These are phyloP conservation scores for Dynastes hyllus DNA, from an alignment of 2,888 invertebrate species.

Conservation along the genomic window DNA sequence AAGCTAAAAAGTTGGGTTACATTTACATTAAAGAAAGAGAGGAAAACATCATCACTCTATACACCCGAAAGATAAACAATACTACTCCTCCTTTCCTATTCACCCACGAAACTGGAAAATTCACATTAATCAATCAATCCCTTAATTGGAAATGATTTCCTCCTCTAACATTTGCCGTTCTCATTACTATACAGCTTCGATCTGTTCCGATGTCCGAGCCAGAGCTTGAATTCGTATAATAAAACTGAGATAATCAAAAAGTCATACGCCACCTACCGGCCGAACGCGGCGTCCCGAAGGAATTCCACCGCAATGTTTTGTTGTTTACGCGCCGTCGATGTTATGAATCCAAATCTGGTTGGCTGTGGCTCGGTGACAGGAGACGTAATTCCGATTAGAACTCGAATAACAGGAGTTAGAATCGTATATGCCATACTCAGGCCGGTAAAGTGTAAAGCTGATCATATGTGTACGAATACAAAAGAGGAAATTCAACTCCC, in stretches of 20 bases:
- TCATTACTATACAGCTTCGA: constrained; percentile 20
- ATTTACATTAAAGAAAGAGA: no score
- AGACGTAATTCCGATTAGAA: constrained; percentile 7
- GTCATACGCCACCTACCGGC: constrained; percentile 26
- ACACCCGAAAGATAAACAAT: no score
- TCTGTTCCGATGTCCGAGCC: background rate
- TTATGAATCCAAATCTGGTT: no score
- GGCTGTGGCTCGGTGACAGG: background rate
- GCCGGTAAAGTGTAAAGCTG: no score
- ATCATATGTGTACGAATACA: no score
- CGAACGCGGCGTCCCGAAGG: constrained; percentile 33
- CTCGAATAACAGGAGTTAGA: no score
- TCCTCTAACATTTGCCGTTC: constrained; percentile 9
- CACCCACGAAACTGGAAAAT: background rate
- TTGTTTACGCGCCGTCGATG: constrained; percentile 5
- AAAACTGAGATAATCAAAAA: constrained; percentile 44
- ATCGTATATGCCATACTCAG: no score
- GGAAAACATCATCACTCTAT: no score
- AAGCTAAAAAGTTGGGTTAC: no score
- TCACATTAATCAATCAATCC: constrained; percentile 15
- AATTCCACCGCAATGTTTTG: constrained; percentile 37
- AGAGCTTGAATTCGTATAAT: constrained; percentile 8
- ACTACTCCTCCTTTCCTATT: no score
- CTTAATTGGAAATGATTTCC: constrained; percentile 15
- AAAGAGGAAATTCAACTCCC: no score